Conservation (phyloP, 2,888 invertebrate genomes). For the Lasioglossum malachurum region DNA sequence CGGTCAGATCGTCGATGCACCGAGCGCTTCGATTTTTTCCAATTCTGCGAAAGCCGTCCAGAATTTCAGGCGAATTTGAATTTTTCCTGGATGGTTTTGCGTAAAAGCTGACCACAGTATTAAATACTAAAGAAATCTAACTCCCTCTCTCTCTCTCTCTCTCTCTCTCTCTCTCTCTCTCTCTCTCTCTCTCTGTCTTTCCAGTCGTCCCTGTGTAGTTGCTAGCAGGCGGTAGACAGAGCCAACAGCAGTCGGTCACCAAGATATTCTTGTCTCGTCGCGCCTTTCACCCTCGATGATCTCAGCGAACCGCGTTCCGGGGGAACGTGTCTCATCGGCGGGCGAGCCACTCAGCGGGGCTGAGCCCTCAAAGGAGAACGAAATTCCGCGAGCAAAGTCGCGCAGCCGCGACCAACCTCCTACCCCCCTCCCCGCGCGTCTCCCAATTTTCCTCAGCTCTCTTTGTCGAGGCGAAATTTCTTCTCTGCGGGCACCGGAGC, state of each 20-base stretch:
- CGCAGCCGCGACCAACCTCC: neutral
- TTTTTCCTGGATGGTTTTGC: neutral
- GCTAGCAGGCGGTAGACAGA: neutral
- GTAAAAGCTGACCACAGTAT: neutral
- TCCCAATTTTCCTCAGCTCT: neutral
- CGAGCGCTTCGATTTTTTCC: neutral
- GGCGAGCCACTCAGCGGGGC: neutral
- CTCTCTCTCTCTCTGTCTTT: neutral
- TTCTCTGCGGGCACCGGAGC: neutral
- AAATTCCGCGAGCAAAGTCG: neutral
- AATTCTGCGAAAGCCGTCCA: neutral
- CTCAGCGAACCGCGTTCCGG: neutral
- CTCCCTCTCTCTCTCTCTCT: neutral
- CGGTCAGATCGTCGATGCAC: neutral
- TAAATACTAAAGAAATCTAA: neutral
- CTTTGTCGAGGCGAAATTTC: neutral
- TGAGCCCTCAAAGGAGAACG: neutral
- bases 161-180: neutral
- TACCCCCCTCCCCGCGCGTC: neutral
- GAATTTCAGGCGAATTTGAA: neutral
- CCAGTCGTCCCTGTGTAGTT: neutral
- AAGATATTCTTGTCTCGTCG: conserved; percentile 18
- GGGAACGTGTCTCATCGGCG: conserved; percentile 18
- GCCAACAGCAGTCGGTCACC: neutral
- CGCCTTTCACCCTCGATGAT: conserved; percentile 2